Evolutionary conservation across 2,888 invertebrate genomes (phyloP).

Genomic region (Diarsia mendica): DNA sequence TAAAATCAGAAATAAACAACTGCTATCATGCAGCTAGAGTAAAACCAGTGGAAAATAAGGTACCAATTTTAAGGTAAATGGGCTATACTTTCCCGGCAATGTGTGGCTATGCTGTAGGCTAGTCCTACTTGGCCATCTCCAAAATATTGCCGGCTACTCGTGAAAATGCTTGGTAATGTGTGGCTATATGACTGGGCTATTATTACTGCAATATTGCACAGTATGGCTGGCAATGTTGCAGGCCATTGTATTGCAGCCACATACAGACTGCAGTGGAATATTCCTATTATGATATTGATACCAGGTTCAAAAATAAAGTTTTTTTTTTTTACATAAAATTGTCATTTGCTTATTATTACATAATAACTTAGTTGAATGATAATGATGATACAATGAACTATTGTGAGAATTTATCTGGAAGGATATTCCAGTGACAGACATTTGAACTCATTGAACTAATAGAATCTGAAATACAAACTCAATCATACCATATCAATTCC

Average conservation of each 20-base stretch:
- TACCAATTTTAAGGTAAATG: too few relatives aligned
- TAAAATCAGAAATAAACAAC: not conserved
- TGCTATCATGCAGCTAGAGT: not conserved
- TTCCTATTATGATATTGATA: not conserved
- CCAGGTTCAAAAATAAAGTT: not conserved
- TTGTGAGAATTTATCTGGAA: not conserved
- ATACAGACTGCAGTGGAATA: too few relatives aligned
- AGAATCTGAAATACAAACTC: slow-evolving; percentile 4
- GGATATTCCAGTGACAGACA: not conserved
- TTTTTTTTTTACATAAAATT: not conserved
- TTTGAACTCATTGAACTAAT: not conserved
- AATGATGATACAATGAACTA: not conserved
- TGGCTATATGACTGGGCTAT: too few relatives aligned
- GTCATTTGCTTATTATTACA: not conserved
- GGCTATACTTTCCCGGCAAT: too few relatives aligned
- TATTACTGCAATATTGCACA: too few relatives aligned
- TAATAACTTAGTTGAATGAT: not conserved
- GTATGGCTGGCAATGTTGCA: too few relatives aligned
- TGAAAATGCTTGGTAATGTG: too few relatives aligned
- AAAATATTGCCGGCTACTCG: too few relatives aligned
- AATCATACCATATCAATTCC: slow-evolving; percentile 66
- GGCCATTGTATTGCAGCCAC: too few relatives aligned
- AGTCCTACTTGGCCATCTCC: too few relatives aligned
- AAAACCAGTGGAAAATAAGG: not conserved
- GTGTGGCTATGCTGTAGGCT: too few relatives aligned